These are phyloP conservation scores for Microplitis manilae DNA, from an alignment of 2,888 invertebrate species.

Conservation along the genomic window DNA sequence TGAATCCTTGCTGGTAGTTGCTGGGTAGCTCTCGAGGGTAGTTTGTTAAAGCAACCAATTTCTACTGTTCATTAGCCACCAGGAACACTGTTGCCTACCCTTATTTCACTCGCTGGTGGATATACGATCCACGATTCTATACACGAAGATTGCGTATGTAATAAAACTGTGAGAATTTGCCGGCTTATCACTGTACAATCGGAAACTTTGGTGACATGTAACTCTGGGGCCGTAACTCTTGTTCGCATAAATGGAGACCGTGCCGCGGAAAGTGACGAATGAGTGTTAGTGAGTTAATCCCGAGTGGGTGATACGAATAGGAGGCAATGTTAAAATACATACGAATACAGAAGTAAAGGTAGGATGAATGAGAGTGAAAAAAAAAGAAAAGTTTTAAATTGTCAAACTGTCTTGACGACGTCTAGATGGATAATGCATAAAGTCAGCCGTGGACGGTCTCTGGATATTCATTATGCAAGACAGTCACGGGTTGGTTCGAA, in stretches of 20 bases:
- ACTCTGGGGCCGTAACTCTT: not conserved
- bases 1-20: slow-evolving; percentile 55
- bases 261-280: not conserved
- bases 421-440: slow-evolving; percentile 50
- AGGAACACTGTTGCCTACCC: slow-evolving; percentile 39
- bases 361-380: slow-evolving; percentile 17
- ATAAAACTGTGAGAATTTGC: not conserved
- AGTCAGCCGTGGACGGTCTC: slow-evolving; percentile 42
- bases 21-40: slow-evolving; percentile 45
- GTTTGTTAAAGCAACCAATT: slow-evolving; percentile 56
- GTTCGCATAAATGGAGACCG: slow-evolving; percentile 29
- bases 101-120: slow-evolving; percentile 43
- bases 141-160: not conserved
- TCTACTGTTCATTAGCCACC: slow-evolving; percentile 60
- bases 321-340: too few relatives aligned
- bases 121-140: not conserved
- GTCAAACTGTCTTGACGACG: slow-evolving; percentile 46
- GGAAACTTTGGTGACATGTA: too few relatives aligned
- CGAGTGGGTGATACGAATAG: too few relatives aligned
- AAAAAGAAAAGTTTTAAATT: slow-evolving; percentile 39
- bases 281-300: not conserved
- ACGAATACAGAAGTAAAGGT: not conserved
- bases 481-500: slow-evolving; percentile 46
- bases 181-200: too few relatives aligned
- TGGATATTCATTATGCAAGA: slow-evolving; percentile 51